A percentile compares a stretch with the other conserved stretches of the same genome.
phyloP scores from a whole-genome alignment of 2,888 invertebrate species.

The Colostygia pectinataria region DNA sequence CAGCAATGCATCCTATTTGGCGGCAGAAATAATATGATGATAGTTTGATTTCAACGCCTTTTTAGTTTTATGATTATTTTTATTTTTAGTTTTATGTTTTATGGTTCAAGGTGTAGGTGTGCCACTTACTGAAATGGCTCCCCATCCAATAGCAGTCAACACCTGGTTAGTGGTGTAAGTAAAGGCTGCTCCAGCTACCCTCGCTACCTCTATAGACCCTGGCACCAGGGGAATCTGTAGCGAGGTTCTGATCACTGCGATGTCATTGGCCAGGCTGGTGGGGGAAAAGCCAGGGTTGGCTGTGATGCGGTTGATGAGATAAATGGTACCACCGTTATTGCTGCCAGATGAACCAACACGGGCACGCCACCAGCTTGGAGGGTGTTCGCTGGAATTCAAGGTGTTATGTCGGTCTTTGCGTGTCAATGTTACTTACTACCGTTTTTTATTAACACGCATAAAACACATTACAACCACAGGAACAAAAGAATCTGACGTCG shows the following conservation, averaged over 20 bases:
- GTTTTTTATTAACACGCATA: too few relatives aligned
- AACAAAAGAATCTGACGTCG: too few relatives aligned
- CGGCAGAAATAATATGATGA: too few relatives aligned
- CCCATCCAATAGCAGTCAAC: constrained; percentile 67
- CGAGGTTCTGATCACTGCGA: constrained; percentile 58
- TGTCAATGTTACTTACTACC: too few relatives aligned
- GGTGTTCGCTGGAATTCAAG: constrained; percentile 41
- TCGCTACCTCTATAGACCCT: constrained; percentile 46
- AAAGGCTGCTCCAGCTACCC: constrained; percentile 52
- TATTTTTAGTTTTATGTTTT: too few relatives aligned
- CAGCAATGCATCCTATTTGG: too few relatives aligned
- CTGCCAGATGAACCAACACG: constrained; percentile 57
- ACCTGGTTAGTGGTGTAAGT: constrained; percentile 41
- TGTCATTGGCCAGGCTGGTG: constrained; percentile 45
- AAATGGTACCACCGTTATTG: constrained; percentile 49
- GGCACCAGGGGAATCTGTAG: constrained; percentile 40
- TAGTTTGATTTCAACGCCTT: too few relatives aligned
- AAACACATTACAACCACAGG: too few relatives aligned
- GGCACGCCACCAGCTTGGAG: constrained; percentile 55
- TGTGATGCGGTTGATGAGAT: constrained; percentile 52
- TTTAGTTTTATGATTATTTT: too few relatives aligned
- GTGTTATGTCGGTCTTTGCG: too few relatives aligned
- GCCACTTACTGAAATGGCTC: constrained; percentile 53
- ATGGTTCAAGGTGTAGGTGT: too few relatives aligned
- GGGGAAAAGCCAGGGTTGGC: constrained; percentile 49